These are phyloP conservation scores for Atherinomorus stipes DNA, from an alignment of 2,113 vertebrate species.

Conservation along the genomic window DNA sequence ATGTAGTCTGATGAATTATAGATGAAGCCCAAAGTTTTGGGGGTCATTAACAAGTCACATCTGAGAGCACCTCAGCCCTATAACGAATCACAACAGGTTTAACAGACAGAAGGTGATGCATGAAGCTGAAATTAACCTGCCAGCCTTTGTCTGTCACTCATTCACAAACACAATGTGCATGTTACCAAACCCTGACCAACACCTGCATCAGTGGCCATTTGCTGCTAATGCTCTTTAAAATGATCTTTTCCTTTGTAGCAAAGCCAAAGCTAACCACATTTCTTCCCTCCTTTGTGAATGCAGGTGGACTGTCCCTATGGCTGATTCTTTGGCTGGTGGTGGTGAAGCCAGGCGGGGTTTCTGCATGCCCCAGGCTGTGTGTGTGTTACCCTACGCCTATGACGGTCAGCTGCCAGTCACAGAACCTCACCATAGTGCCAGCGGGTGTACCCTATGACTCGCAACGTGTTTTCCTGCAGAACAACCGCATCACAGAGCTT, in stretches of 20 bases:
- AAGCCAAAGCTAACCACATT: neutral
- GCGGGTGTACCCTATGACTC: constrained; percentile 89
- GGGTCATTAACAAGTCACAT: constrained; percentile 51
- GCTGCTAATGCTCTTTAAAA: constrained; percentile 5
- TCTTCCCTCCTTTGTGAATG: constrained; percentile 16
- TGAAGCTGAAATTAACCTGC: constrained; percentile 26
- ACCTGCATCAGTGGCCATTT: neutral
- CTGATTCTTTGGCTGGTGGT: constrained; percentile 87
- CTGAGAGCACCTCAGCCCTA: constrained; percentile 31
- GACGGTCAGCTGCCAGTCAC: constrained; percentile 98
- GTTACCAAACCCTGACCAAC: neutral
- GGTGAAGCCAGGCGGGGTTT: constrained; percentile 81
- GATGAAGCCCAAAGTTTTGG: constrained; percentile 47
- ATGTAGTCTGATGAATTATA: constrained; percentile 65
- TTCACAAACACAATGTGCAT: neutral
- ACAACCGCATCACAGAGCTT: constrained; percentile 95
- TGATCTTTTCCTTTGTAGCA: neutral
- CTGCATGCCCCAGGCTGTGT: constrained; percentile 91
- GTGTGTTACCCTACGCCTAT: constrained; percentile 96
- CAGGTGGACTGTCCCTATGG: constrained; percentile 86
- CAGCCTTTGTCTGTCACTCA: constrained; percentile 16
- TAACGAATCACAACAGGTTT: constrained; percentile 51
- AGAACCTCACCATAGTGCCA: constrained; percentile 94
- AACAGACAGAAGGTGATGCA: constrained; percentile 6
- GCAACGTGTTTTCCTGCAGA: constrained; percentile 96